Evolutionary conservation across 92 coral and sea anemone species (phyloP).

Genomic region (Montipora capitata): DNA sequence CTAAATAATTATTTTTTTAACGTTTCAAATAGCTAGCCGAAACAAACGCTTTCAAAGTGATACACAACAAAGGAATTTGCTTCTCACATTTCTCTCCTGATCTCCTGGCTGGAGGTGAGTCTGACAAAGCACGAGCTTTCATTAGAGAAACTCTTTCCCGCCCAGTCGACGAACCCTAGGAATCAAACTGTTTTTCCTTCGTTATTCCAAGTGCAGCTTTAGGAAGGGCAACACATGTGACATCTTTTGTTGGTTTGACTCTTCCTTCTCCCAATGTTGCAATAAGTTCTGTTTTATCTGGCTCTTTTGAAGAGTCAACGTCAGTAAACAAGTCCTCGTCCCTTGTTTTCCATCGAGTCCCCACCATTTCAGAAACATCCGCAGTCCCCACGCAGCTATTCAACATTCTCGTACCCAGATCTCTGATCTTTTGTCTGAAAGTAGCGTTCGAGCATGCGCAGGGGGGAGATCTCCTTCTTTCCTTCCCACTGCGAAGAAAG

Average conservation of each 20-base stretch:
- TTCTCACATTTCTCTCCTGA: conserved; percentile 54
- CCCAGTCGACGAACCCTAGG: conserved; percentile 22
- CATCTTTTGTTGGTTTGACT: conserved; percentile 67
- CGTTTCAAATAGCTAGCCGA: too few species aligned
- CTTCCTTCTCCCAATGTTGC: conserved; percentile 73
- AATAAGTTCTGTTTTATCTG: conserved; percentile 74
- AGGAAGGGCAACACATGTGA: conserved; percentile 58
- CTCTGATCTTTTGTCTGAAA: too few species aligned
- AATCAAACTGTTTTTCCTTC: conserved; percentile 5
- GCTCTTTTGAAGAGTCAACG: conserved; percentile 57
- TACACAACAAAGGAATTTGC: neutral
- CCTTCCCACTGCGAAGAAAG: too few species aligned
- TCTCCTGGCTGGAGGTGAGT: conserved; percentile 65
- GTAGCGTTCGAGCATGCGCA: too few species aligned
- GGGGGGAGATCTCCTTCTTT: too few species aligned
- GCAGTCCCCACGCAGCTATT: neutral
- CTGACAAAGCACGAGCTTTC: conserved; percentile 73
- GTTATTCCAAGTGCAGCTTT: conserved; percentile 67
- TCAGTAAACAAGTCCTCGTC: conserved; percentile 70
- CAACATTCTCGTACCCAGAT: too few species aligned
- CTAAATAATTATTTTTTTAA: too few species aligned
- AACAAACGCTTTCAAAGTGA: neutral
- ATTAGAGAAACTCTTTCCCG: conserved; percentile 66
- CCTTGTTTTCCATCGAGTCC: conserved; percentile 76
- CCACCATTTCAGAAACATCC: conserved; percentile 1